A percentile compares a stretch with the other conserved stretches of the same genome.
Evolutionary conservation across 1,140 invertebrate genomes (phyloP).

Genomic region (Pseudomyrmex sp.): DNA sequence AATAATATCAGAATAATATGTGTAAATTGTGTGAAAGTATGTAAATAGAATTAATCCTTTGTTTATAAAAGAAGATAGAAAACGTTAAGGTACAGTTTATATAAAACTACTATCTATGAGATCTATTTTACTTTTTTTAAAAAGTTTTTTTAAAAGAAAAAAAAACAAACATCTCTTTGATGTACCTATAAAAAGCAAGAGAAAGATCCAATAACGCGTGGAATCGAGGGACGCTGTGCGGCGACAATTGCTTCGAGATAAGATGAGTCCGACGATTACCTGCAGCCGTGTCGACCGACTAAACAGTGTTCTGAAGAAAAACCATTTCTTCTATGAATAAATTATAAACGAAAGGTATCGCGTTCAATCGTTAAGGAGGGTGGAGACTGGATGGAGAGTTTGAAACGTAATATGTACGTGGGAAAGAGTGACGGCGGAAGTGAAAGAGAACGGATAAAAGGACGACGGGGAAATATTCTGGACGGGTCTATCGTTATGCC

Average conservation of each 20-base stretch:
- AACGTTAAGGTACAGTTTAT: not conserved
- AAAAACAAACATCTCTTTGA: not conserved
- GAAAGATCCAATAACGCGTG: slow-evolving; percentile 7
- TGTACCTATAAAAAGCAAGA: not conserved
- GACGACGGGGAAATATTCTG: slow-evolving; percentile 69
- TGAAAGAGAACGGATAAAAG: slow-evolving; percentile 45
- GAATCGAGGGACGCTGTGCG: not conserved
- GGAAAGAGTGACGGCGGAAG: slow-evolving; percentile 58
- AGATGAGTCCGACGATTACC: slow-evolving; percentile 23
- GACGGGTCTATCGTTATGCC: slow-evolving; percentile 74
- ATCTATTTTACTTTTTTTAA: not conserved
- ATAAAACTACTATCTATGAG: not conserved
- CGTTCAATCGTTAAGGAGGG: not conserved
- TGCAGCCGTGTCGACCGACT: slow-evolving; percentile 4
- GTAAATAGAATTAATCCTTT: not conserved
- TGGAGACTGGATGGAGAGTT: not conserved
- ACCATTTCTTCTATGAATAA: slow-evolving; percentile 44
- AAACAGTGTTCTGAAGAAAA: not conserved
- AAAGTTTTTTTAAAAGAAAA: not conserved
- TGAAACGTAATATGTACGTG: slow-evolving; percentile 25
- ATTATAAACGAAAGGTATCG: slow-evolving; percentile 49
- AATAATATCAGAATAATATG: not conserved
- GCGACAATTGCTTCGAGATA: not conserved
- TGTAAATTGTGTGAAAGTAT: not conserved
- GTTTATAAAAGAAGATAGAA: not conserved